Base-by-base conservation (phyloP, 2,113 vertebrate genomes). In the Ctenodactylus gundi region DNA sequence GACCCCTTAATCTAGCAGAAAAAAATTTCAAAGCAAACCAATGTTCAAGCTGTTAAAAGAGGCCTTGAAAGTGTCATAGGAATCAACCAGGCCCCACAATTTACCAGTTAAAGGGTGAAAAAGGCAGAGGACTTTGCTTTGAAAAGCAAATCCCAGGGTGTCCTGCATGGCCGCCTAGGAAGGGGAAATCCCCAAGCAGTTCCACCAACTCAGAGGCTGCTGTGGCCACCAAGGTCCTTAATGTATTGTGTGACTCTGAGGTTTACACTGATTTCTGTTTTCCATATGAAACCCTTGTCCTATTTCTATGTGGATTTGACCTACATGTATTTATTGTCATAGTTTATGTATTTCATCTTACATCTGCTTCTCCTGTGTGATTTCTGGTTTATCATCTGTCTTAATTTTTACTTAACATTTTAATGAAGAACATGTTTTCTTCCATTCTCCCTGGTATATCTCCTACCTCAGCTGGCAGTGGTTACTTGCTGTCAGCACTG, bases 371-470 rank as follows among this genome's bases (percentile, higher is more conserved):
- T 89, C 53, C 82, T 91, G n/a, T 73, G 11, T 80, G 57, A 46
- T 68, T 90, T 90, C 34, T 78, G 27, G 13, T n/a, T 87, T 85
- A 80, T 51, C 39, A 23, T 13, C 3, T 49, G 80, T 5, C 29
- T 73, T 73, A n/a, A 89, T 57, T 84, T 96, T 93, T n/a, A 27
- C 49, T 39, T 85, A 5, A 60, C 34, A 85, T 72, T 65, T 18
- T 2, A 78, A 76, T 58, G 29, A 72, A 85, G 53, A 85, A 44
- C 49, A 17, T 75, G 49, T 36, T 60, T 51, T 49, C 31, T 87
- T 88, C 91, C 70, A 55, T 82, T 4, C 57, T 55, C 9, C 41
- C 85, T 70, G 62, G 57, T 60, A 57, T 23, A 13, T 20, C 51
- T 62, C 53, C n/a, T 14, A 27, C 88, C 77, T 85, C 62, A 76